These are phyloP conservation scores for Andricus quercusramuli DNA, from an alignment of 2,888 invertebrate genomes.

Conservation along the genomic window DNA sequence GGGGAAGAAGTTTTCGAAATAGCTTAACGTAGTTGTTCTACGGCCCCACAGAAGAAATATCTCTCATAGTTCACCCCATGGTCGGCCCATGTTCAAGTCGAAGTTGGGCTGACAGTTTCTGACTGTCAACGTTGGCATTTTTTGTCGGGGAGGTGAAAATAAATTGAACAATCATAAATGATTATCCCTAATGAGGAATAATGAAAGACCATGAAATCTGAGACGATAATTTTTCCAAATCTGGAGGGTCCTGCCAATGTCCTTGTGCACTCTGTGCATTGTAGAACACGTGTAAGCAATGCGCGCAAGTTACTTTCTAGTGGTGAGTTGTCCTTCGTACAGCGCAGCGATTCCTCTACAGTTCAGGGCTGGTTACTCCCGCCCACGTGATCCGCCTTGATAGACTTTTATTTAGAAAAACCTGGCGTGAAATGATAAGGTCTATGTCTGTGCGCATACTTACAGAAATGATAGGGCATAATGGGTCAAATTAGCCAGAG, in stretches of 20 bases:
- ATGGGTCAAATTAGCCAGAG: neutral
- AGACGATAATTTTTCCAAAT: conserved; percentile 16
- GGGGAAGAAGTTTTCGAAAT: no score
- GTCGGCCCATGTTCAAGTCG: no score
- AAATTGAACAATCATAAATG: neutral
- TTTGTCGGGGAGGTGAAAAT: neutral
- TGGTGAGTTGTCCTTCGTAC: conserved; percentile 64
- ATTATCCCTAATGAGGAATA: neutral
- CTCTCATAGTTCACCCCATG: no score
- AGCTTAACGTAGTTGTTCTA: no score
- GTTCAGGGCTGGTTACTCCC: conserved; percentile 64
- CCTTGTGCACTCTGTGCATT: conserved; percentile 39
- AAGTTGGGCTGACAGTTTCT: no score
- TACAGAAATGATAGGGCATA: conserved; percentile 1
- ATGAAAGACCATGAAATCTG: neutral
- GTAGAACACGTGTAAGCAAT: conserved; percentile 46
- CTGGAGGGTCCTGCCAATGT: conserved; percentile 37
- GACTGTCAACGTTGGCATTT: no score
- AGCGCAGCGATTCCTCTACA: conserved; percentile 67
- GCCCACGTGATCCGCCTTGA: conserved; percentile 43
- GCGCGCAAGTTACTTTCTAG: conserved; percentile 61
- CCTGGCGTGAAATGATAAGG: neutral
- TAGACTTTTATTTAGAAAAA: conserved; percentile 41
- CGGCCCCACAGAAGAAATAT: no score
- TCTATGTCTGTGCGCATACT: neutral